phyloP scores from a whole-genome alignment of 2,888 invertebrate species.

The Drosophila algonquin region DNA sequence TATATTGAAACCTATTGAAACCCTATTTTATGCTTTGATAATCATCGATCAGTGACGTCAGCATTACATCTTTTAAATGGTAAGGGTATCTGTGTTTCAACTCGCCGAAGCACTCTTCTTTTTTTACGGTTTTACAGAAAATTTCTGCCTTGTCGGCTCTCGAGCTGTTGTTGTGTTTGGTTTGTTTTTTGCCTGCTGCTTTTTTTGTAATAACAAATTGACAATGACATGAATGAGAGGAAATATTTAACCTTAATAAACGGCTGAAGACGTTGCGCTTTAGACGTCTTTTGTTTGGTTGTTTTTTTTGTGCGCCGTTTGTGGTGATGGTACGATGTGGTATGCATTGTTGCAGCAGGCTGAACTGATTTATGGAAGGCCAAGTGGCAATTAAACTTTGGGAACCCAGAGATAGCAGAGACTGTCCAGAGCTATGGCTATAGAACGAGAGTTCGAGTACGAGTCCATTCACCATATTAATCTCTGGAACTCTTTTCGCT shows the following conservation, averaged over 20 bases:
- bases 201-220: constrained; percentile 76
- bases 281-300: constrained; percentile 60
- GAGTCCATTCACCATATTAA: constrained; percentile 38
- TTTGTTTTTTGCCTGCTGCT: constrained; percentile 18
- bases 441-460: constrained; percentile 9
- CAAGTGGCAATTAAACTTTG: constrained; percentile 78
- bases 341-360: constrained; percentile 57
- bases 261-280: constrained; percentile 47
- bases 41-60: too few relatives aligned
- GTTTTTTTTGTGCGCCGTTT: constrained; percentile 18
- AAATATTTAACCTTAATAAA: constrained; percentile 80
- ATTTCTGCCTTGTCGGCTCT: constrained; percentile 1
- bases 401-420: constrained; percentile 24
- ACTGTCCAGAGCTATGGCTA: constrained; percentile 35
- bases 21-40: too few relatives aligned
- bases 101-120: neutral
- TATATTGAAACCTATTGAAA: too few relatives aligned
- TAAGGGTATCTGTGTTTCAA: neutral
- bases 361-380: constrained; percentile 74
- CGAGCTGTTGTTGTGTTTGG: constrained; percentile 27
- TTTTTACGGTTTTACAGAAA: constrained; percentile 42
- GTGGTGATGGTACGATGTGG: constrained; percentile 15
- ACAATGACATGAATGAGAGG: constrained; percentile 79
- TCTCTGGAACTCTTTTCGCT: constrained; percentile 22
- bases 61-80: neutral